Percentiles rank a stretch among this genome's conserved stretches.
phyloP scores from a whole-genome alignment of 1,140 invertebrate genomes.

The Antheraea mylitta region DNA sequence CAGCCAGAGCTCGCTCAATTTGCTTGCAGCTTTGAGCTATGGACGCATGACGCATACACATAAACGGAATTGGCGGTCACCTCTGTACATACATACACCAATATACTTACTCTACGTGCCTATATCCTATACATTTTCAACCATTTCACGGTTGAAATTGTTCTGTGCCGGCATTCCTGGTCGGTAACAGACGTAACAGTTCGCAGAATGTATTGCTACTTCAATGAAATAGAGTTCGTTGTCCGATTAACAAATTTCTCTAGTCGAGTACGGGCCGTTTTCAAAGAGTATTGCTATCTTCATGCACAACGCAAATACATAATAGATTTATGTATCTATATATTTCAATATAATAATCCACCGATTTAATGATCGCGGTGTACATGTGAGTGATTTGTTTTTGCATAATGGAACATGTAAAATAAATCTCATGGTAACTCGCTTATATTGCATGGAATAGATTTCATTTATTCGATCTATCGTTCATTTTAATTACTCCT shows the following conservation, averaged over 20 bases:
- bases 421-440: background rate
- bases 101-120: background rate
- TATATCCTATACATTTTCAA: background rate
- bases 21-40: conserved; percentile 8
- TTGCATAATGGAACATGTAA: background rate
- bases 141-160: background rate
- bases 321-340: background rate
- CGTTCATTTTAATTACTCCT: no score
- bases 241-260: background rate
- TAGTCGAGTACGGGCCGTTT: background rate
- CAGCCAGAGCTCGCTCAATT: conserved; percentile 6
- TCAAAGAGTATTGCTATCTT: background rate
- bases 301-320: background rate
- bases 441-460: background rate
- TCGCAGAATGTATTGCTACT: background rate
- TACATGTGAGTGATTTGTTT: background rate
- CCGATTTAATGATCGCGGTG: background rate
- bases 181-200: background rate
- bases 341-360: background rate
- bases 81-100: background rate
- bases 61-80: background rate
- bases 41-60: conserved; percentile 6
- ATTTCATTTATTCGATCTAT: no score
- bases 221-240: background rate
- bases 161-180: background rate